These are phyloP conservation scores for Dioctria rufipes DNA, from an alignment of 2,888 invertebrate genomes.

Conservation along the genomic window DNA sequence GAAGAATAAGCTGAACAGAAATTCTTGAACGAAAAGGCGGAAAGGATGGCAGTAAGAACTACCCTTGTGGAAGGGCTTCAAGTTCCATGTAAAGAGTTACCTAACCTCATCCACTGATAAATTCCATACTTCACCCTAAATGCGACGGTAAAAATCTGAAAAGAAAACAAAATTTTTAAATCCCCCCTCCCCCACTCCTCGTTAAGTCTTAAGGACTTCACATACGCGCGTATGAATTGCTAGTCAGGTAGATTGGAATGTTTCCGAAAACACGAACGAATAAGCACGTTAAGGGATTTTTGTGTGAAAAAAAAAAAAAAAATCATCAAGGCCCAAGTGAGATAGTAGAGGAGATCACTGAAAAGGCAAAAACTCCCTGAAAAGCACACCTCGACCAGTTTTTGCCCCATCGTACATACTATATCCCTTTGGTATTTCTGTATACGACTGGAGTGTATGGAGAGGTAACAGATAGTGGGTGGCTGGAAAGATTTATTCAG, in stretches of 20 bases:
- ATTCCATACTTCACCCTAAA: slow-evolving; percentile 45
- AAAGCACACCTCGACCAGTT: slow-evolving; percentile 39
- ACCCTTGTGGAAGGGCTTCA: slow-evolving; percentile 27
- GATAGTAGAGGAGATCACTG: background rate
- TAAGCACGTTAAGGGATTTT: background rate
- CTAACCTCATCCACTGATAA: slow-evolving; percentile 11
- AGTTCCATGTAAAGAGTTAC: slow-evolving; percentile 19
- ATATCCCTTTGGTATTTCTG: slow-evolving; percentile 15
- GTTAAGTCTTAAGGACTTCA: slow-evolving; percentile 4
- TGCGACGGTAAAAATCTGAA: slow-evolving; percentile 22
- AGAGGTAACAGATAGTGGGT: too few relatives aligned
- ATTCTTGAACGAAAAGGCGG: background rate
- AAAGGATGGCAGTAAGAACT: background rate
- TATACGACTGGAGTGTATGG: too few relatives aligned
- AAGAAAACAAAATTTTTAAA: background rate
- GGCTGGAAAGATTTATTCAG: slow-evolving; percentile 54
- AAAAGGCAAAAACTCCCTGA: slow-evolving; percentile 33
- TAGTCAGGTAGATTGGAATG: slow-evolving; percentile 26
- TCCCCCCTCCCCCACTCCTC: slow-evolving; percentile 1
- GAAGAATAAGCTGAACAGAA: slow-evolving; percentile 3
- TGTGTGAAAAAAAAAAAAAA: slow-evolving; percentile 7
- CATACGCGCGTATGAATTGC: background rate
- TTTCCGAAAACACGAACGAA: background rate
- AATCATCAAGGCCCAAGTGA: background rate
- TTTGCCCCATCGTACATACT: slow-evolving; percentile 6